Base-by-base conservation (phyloP, 2,113 vertebrate genomes). In the Dipodomys ordii region DNA sequence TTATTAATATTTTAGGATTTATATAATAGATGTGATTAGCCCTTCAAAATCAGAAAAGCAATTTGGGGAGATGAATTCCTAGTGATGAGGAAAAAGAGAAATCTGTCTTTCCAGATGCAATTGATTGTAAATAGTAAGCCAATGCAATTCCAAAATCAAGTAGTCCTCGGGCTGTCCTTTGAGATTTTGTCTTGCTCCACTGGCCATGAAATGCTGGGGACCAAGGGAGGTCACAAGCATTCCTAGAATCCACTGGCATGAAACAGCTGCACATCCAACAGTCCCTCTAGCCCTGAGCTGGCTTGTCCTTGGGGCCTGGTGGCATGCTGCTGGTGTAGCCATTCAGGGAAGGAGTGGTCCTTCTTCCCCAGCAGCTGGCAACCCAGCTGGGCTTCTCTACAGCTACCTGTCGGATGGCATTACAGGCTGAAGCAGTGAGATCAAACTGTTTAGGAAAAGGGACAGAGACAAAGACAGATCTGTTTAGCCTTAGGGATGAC, bases 221-320 rank as follows among this genome's bases (percentile, higher is more conserved):
- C 95, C 88, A 97, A 93, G 88, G 85, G 82, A 97, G 97, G 98
- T 98, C 96, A 91, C 94, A 97, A 98, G 98, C 99, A 99, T 99
- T 99, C 99, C 99, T 98, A 96, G 96, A 98, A 99, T 98, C 96
- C 98, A 98, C 95, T 98, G 98, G 97, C 94, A 99, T 88, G 98
- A 98, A 98, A 98, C 98, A 97, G 94, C 95, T 96, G 96, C 78
- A 91, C 79, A 90, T 44, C 69, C 89, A 93, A 60, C 74, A 94
- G 90, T 78, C 91, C 49, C 79, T 88, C n/a, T 53, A 84, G 87
- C 65, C 96, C 72, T 2, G 25, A 97, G 94, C 96, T 71, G 94
- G 97, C 93, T 93, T 93, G n/a, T 96, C 97, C 98, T 98, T 97
- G 95, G 80, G 93, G 96, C 95, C 94, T 69, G 94, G 92, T 91